phyloP scores from a whole-genome alignment of 2,888 invertebrate species.

The Saturnia pavonia region DNA sequence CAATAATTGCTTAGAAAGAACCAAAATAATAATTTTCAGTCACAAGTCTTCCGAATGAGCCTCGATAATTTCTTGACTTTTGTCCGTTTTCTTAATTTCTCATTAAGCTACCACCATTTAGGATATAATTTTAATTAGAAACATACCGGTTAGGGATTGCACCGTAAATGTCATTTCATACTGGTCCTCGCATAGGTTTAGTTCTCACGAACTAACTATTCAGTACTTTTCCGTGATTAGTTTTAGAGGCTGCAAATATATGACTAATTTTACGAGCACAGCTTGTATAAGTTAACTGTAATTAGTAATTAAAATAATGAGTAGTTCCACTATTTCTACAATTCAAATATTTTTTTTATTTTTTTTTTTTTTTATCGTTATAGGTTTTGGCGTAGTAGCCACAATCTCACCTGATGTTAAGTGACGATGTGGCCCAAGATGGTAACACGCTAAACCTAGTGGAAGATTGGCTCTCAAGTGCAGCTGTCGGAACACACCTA shows the following conservation, averaged over 20 bases:
- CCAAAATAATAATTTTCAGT: not conserved
- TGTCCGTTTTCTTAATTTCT: not conserved
- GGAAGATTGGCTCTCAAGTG: too few species aligned
- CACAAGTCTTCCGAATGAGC: not conserved
- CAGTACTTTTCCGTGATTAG: slow-evolving; percentile 52
- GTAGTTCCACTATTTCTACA: slow-evolving; percentile 21
- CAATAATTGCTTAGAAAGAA: not conserved
- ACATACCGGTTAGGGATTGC: slow-evolving; percentile 48
- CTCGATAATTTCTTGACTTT: not conserved
- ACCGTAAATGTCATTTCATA: slow-evolving; percentile 68
- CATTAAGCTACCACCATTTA: slow-evolving; percentile 36
- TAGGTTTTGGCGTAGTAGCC: too few species aligned
- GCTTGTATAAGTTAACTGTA: slow-evolving; percentile 48
- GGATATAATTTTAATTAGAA: slow-evolving; percentile 76
- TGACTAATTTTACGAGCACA: slow-evolving; percentile 55
- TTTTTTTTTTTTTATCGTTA: too few species aligned
- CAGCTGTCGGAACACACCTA: too few species aligned
- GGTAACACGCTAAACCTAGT: too few species aligned
- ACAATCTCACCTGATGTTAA: too few species aligned
- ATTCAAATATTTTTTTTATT: not conserved
- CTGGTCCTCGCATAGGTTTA: slow-evolving; percentile 34
- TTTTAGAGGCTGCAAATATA: slow-evolving; percentile 43
- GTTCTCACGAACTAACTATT: slow-evolving; percentile 50
- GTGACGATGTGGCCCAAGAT: too few species aligned
- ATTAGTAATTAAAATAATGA: slow-evolving; percentile 51